Base-by-base conservation (phyloP, 1,140 invertebrate genomes). In the Orchesella cincta region DNA sequence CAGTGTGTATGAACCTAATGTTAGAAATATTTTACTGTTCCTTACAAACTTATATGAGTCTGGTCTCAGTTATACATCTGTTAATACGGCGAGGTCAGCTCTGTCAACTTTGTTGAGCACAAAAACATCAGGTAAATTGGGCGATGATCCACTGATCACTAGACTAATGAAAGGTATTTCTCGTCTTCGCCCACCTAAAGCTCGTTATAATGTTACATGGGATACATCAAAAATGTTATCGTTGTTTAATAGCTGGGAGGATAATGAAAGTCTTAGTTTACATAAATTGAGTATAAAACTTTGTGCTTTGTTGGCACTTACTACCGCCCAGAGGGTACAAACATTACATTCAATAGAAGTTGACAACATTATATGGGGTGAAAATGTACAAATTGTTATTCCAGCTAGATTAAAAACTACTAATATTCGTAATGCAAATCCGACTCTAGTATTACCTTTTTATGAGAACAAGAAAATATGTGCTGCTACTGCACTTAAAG, bases 251-350 rank as follows among this genome's bases (percentile, higher is more conserved):
- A 8, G 5, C 5, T 46, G 39, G 39, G 5, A 5, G 39, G 39
- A 46, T 8, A 46, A 46, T 46, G 39, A 46, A 18, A 46, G 18
- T 8, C 18, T 46, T 5, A 8, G 5, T 8, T 46, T 46, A 46
- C 5, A 46, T 8, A 5, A 46, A 46, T 46, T 46, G 39, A 46
- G 46, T 3, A 54, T 28, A 14, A 74, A 74, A 29, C 18, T 57
- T 12, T 5, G 54, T 29, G 39, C 14, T 26, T 74, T 74, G 31
- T 57, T 74, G 28, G 73, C 73, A n/a, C 29, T 74, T 20, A 33
- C n/a, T 23, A 74, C 73, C 3, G 73, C 33, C 2, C 73, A 74
- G 33, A 52, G 73, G 28, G 73, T 74, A 20, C 73, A 74, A 36
- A 74, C 73, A 31, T 26, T 74, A n/a, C 12, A 28, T 2, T 1